These are phyloP conservation scores for Caenorhabditis japonica DNA, from an alignment of 2,888 invertebrate species.

Conservation along the genomic window DNA sequence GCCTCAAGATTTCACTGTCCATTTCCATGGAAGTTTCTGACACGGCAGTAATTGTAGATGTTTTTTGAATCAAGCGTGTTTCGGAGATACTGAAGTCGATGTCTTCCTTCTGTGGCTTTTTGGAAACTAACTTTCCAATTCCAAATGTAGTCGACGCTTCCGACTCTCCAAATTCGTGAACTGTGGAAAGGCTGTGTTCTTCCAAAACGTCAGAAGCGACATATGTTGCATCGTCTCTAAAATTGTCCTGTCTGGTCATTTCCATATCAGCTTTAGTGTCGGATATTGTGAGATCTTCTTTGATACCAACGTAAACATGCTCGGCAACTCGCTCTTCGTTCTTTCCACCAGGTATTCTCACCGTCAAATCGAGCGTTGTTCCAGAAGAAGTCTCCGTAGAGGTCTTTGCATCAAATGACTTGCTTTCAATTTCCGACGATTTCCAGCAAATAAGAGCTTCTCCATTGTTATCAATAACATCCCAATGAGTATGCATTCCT, in stretches of 20 bases:
- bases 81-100: conserved; percentile 46
- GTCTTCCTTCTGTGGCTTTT: conserved; percentile 48
- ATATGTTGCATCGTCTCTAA: conserved; percentile 50
- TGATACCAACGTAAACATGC: conserved; percentile 13
- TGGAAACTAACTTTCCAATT: conserved; percentile 44
- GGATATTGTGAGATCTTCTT: conserved; percentile 24
- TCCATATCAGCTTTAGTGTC: conserved; percentile 50
- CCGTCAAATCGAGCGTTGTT: conserved; percentile 57
- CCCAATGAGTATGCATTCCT: conserved; percentile 55
- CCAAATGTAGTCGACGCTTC: conserved; percentile 39
- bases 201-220: conserved; percentile 51
- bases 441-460: conserved; percentile 56
- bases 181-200: conserved; percentile 39
- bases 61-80: conserved; percentile 31
- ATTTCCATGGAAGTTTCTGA: conserved; percentile 47
- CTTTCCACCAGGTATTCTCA: conserved; percentile 39
- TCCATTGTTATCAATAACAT: conserved; percentile 57
- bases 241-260: conserved; percentile 33
- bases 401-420: conserved; percentile 33
- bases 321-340: conserved; percentile 34
- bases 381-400: conserved; percentile 25
- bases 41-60: conserved; percentile 38
- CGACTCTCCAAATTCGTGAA: conserved; percentile 57
- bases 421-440: conserved; percentile 28
- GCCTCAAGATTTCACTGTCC: conserved; percentile 50